Evolutionary conservation across 2,888 invertebrate genomes (phyloP).

Genomic region (Iphiclides podalirius): DNA sequence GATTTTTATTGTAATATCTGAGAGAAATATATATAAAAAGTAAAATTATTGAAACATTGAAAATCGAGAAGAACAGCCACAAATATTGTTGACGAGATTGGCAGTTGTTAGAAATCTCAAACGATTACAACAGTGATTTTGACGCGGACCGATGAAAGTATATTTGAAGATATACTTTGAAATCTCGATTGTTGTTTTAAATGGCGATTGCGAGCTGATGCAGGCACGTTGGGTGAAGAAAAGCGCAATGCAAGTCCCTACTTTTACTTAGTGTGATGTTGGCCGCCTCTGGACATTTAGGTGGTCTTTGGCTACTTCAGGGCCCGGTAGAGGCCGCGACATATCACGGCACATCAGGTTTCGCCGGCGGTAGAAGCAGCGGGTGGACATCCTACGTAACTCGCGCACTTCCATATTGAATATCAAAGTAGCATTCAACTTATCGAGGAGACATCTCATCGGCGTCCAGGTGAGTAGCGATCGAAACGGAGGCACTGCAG

Average conservation of each 20-base stretch:
- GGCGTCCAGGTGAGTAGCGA: slow-evolving; percentile 38
- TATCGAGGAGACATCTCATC: slow-evolving; percentile 28
- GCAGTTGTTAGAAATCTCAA: too few relatives aligned
- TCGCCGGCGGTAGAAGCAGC: slow-evolving; percentile 63
- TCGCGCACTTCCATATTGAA: slow-evolving; percentile 25
- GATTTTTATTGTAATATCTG: background rate
- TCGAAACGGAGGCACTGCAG: slow-evolving; percentile 42
- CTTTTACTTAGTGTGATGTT: too few relatives aligned
- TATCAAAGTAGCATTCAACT: slow-evolving; percentile 29
- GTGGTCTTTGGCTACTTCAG: slow-evolving; percentile 53
- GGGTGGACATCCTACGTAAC: slow-evolving; percentile 47
- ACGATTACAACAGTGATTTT: too few relatives aligned
- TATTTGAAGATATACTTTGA: too few relatives aligned
- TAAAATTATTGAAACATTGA: too few relatives aligned
- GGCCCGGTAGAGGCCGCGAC: slow-evolving; percentile 64
- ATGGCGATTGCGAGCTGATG: too few relatives aligned
- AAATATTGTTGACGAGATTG: too few relatives aligned
- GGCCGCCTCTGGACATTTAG: slow-evolving; percentile 49
- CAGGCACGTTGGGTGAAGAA: too few relatives aligned
- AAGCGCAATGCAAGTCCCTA: too few relatives aligned
- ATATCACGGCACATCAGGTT: slow-evolving; percentile 68
- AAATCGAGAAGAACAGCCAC: too few relatives aligned
- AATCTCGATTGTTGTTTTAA: too few relatives aligned
- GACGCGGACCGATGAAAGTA: too few relatives aligned
- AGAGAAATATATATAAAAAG: background rate